A percentile compares a stretch with the other conserved stretches of the same genome.
These are phyloP conservation scores for Schizaphis graminum DNA, from an alignment of 2,888 invertebrate genomes.

Conservation along the genomic window DNA sequence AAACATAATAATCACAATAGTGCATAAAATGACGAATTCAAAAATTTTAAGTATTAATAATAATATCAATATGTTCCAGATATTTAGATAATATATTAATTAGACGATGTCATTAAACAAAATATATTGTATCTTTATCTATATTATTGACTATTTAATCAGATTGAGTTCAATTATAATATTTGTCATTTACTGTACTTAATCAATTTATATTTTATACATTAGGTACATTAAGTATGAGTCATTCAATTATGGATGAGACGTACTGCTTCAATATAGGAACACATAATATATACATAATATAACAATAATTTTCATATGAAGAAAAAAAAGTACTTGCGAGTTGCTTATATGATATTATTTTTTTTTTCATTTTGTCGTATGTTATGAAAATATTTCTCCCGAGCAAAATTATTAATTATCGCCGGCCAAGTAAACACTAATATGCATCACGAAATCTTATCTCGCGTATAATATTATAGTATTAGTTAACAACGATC, in stretches of 20 bases:
- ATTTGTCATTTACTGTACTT: background rate
- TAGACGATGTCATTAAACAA: background rate
- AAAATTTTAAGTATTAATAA: background rate
- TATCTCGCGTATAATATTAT: background rate
- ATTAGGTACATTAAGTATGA: conserved; percentile 20
- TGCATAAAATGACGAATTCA: background rate
- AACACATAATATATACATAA: background rate
- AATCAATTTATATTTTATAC: background rate
- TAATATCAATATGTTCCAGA: background rate
- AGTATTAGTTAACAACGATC: background rate
- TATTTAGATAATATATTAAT: background rate
- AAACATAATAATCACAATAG: background rate
- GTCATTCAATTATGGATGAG: background rate
- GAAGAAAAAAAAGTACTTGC: background rate
- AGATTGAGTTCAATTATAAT: conserved; percentile 32
- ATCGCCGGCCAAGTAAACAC: background rate
- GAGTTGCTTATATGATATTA: background rate
- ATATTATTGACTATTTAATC: conserved; percentile 23
- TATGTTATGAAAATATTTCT: background rate
- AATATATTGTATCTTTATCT: conserved; percentile 8
- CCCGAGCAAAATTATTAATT: conserved; percentile 9
- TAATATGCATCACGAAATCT: background rate
- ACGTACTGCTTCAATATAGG: background rate
- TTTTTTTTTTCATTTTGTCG: background rate
- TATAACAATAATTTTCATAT: background rate